Percentiles rank a stretch among this genome's conserved stretches.
phyloP scores from a whole-genome alignment of 1,140 invertebrate genomes.

The Meteorus sp. region DNA sequence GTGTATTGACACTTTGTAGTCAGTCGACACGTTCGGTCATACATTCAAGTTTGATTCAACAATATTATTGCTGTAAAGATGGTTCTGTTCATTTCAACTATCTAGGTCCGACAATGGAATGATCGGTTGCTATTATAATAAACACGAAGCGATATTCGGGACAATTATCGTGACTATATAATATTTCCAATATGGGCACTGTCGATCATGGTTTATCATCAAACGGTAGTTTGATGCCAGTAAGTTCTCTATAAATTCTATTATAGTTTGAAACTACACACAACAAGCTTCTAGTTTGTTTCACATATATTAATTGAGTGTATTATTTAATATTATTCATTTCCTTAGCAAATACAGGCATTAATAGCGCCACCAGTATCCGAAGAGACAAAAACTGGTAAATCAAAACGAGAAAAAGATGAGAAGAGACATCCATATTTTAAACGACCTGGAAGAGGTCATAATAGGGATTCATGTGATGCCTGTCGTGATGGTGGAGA shows the following conservation, averaged over 20 bases:
- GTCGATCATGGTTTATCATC: constrained; percentile 65
- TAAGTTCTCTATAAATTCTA: constrained; percentile 49
- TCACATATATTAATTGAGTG: not conserved
- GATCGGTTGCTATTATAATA: too few species aligned
- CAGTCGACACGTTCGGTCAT: too few species aligned
- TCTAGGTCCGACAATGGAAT: too few species aligned
- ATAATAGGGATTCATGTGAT: constrained; percentile 92
- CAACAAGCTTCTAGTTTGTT: not conserved
- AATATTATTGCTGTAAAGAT: too few species aligned
- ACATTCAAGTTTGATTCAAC: too few species aligned
- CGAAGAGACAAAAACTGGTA: constrained; percentile 64
- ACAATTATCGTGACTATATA: too few species aligned
- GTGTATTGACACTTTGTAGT: too few species aligned
- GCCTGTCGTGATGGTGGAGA: constrained; percentile 91
- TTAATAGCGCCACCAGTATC: constrained; percentile 83
- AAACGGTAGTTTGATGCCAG: constrained; percentile 70
- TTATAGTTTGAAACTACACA: not conserved
- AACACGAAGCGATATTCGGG: too few species aligned
- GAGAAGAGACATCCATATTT: constrained; percentile 78
- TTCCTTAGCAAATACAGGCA: constrained; percentile 80
- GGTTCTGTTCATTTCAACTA: too few species aligned
- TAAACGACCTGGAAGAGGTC: constrained; percentile 82
- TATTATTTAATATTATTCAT: constrained; percentile 16
- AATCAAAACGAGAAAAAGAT: constrained; percentile 65
- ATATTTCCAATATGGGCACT: constrained; percentile 48